phyloP scores from a whole-genome alignment of 2,888 invertebrate genomes.

The Caenorhabditis panamensis region DNA sequence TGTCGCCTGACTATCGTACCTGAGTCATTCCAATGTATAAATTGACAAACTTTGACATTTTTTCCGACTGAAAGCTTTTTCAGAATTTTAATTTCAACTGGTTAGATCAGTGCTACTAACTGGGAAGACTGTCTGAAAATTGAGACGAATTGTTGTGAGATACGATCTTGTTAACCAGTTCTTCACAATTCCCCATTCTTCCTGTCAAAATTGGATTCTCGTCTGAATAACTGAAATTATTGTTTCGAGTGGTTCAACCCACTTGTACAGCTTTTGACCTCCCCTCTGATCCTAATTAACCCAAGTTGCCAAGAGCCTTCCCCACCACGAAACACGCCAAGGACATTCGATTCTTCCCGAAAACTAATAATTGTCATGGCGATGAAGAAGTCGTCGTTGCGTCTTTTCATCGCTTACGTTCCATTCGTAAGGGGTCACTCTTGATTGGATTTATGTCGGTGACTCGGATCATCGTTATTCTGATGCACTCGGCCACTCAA shows the following conservation, averaged over 20 bases:
- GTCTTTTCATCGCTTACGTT: conserved; percentile 38
- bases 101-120: too few species aligned
- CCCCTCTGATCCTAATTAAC: not conserved
- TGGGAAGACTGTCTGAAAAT: too few species aligned
- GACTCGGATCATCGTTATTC: not conserved
- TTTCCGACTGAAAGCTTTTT: not conserved
- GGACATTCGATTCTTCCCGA: conserved; percentile 12
- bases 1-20: too few species aligned
- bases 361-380: conserved; percentile 30
- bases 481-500: not conserved
- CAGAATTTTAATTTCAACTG: too few species aligned
- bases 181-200: not conserved
- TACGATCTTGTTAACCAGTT: not conserved
- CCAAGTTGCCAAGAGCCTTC: conserved; percentile 8
- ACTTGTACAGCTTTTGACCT: not conserved
- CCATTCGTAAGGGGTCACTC: conserved; percentile 7
- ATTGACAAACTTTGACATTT: not conserved
- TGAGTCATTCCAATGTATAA: too few species aligned
- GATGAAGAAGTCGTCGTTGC: not conserved
- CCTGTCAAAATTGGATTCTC: not conserved
- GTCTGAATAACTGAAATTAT: not conserved
- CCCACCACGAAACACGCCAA: too few species aligned
- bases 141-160: too few species aligned
- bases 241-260: conserved; percentile 5
- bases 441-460: conserved; percentile 5